Base-by-base conservation (phyloP, 2,888 invertebrate species). In the Petrolisthes cinctipes region DNA sequence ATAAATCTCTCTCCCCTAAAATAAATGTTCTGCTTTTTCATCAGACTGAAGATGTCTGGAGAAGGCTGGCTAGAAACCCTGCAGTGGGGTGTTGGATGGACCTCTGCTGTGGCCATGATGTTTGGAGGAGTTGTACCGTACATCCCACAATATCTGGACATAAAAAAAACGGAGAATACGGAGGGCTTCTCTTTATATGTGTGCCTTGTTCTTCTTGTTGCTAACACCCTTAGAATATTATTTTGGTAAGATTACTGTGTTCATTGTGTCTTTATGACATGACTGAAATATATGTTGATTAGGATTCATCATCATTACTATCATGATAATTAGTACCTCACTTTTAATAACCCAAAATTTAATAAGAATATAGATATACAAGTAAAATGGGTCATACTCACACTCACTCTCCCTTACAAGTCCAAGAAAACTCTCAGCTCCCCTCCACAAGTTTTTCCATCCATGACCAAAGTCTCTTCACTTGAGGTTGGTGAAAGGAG, bases 161-260 rank as follows among this genome's bases (percentile, higher is more conserved):
- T 99, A 90, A 96, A 95, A 92, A 95, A 94, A 92, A 96, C 97
- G 66, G 89, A 91, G 75, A 90, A 89, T 71, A 83, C 90, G 1
- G 98, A 98, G 92, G 99, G 99, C 14, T 99, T 99, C 94, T 99
- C 99, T 0, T 94, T 98, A 80, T 97, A 97, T 93, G 99, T 99
- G 84, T 99, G 99, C 93, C 94, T 99, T 91, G 97, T 98, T 53
- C 95, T 99, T 86, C 94, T 99, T 82, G 95, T 99, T 92, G 99
- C 99, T 90, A 99, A 99, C 93, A 98, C 97, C 86, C 94, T 99
- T 91, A 95, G 99, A 92, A 99, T 99, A 92, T 94, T 99, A 92
- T 99, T 99, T 94, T 99, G 99, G 99, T 99, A 94, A 94, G 96
- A 94, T 75, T 11, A 23, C 73, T 73, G 23, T 7, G 7, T 78